These are phyloP conservation scores for Stercorarius parasiticus DNA, from an alignment of 2,113 vertebrate genomes.

Conservation along the genomic window DNA sequence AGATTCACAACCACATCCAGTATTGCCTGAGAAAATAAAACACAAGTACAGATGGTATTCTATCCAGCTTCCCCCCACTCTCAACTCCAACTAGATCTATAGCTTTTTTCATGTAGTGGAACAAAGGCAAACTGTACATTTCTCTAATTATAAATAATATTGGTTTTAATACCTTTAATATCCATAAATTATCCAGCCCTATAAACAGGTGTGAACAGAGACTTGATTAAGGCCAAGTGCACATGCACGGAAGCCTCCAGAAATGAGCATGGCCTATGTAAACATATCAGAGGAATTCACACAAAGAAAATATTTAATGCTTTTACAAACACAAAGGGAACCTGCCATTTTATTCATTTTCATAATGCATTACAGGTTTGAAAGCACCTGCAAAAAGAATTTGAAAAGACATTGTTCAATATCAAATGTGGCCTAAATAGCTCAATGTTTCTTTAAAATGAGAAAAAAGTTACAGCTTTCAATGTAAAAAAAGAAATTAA, in stretches of 20 bases:
- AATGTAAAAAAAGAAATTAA: background rate
- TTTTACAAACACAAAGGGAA: background rate
- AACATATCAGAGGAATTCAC: background rate
- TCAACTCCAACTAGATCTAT: background rate
- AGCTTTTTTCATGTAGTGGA: background rate
- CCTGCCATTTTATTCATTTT: background rate
- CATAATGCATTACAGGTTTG: background rate
- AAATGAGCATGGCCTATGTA: background rate
- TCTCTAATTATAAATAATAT: background rate
- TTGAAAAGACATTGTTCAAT: background rate
- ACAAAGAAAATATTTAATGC: background rate
- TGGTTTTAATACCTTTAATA: background rate
- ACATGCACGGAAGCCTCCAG: background rate
- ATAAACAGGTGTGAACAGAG: background rate
- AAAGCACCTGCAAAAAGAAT: background rate
- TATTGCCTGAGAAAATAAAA: constrained; percentile 77
- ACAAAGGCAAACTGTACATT: background rate
- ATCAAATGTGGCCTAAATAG: background rate
- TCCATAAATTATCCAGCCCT: background rate
- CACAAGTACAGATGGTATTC: background rate
- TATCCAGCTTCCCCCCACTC: background rate
- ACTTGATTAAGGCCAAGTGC: background rate
- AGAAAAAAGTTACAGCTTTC: background rate
- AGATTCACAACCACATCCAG: constrained; percentile 86
- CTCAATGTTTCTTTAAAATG: background rate